Evolutionary conservation across 2,113 vertebrate genomes (phyloP), one percentile per base, ranked within the genome.

Genomic region (Lanius collurio): DNA sequence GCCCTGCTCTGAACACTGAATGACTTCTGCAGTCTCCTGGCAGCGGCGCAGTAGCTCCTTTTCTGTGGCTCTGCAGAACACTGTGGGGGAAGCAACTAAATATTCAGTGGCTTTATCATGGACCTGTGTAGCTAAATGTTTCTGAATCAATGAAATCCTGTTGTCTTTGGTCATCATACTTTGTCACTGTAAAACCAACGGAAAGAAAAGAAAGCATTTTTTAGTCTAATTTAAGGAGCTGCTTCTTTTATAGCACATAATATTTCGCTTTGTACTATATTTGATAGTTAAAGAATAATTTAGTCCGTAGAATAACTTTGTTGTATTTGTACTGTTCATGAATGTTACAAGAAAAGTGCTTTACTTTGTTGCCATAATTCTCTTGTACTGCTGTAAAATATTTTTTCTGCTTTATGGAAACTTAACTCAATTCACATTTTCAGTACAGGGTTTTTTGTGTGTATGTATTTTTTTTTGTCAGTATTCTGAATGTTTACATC

Each of bases 401-500:
- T 97, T 95, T 95, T 68, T 93, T 93, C 96, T 89, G 96, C 97
- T 98, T 98, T 96, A 96, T 41, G 39, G 95, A 97, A 97, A 97
- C 91, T 82, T 93, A 91, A 97, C 92, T 96, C 57, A 4, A 93
- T 96, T 95, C 93, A 80, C 94, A 75, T 96, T 98, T 97, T 97
- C 95, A 97, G 97, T 96, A 97, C 96, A 96, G 89, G 87, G 92
- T 95, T 94, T 69, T 97, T 94, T 78, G 37, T 95, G 92, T 88
- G 91, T 92, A 94, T 80, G 73, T 74, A 3, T 79, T 83, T 70
- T 90, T 90, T 96, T 97, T 89, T 94, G 96, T 98, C 97, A 98
- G 98, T 98, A 98, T 98, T 98, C 97, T 97, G 94, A 98, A 98
- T 98, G 98, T 98, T 98, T 98, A 98, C 98, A 98, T 98, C 97